Conservation (phyloP, 2,888 invertebrate species). For the Antheraea yamamai region DNA sequence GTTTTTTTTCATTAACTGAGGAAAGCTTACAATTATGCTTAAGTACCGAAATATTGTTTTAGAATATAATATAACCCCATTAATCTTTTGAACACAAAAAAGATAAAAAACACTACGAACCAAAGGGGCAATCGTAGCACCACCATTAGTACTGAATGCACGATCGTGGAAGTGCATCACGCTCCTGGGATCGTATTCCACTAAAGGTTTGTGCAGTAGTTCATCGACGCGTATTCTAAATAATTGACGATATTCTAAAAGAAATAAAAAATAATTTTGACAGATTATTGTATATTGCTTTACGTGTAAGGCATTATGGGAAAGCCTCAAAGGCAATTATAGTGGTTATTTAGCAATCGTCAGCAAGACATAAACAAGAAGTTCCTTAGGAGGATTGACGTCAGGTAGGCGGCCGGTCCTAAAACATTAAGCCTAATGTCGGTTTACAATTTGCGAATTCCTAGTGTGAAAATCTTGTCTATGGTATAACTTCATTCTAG, state of each 20-base stretch:
- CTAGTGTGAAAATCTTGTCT: too few species aligned
- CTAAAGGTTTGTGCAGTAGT: constrained; percentile 29
- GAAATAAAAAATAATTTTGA: neutral
- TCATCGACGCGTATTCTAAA: constrained; percentile 41
- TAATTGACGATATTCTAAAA: constrained; percentile 51
- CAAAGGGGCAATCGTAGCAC: constrained; percentile 54
- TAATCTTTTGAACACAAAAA: neutral
- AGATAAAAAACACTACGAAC: constrained; percentile 37
- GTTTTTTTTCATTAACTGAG: too few species aligned
- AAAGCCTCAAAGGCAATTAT: too few species aligned
- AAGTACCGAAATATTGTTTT: too few species aligned
- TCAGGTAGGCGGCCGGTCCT: too few species aligned
- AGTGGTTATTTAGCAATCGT: too few species aligned
- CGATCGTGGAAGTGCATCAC: constrained; percentile 70
- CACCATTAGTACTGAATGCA: constrained; percentile 62
- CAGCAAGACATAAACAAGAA: too few species aligned
- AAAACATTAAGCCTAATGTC: too few species aligned
- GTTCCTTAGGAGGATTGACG: too few species aligned
- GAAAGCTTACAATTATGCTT: too few species aligned
- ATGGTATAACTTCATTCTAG: too few species aligned
- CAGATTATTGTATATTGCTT: neutral
- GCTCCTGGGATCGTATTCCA: constrained; percentile 66
- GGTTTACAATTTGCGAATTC: too few species aligned
- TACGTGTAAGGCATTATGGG: neutral
- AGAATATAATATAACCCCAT: neutral